Base-by-base conservation (phyloP, 2,113 vertebrate species). In the Taurulus bubalis region DNA sequence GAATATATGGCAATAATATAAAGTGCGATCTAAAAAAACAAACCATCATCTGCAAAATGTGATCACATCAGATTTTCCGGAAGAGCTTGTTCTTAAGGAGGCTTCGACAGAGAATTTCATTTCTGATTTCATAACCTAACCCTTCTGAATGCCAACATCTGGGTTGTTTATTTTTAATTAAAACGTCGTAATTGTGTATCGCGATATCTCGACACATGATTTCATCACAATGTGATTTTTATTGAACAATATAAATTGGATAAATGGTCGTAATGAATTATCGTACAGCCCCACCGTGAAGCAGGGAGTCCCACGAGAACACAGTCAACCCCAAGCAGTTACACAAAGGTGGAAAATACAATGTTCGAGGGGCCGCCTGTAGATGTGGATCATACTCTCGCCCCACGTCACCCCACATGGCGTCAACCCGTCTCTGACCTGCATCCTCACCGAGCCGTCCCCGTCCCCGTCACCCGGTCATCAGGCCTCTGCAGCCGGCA, bases 141-240 rank as follows among this genome's bases (percentile, higher is more conserved):
- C 63, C 18, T 62, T 78, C 28, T 76, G 20, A 74, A 70, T 18
- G 32, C 16, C 16, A 53, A 59, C 28, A 11, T 53, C 14, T 59
- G 30, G 62, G 59, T 56, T 64, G 9, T 64, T 69, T 68, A 10
- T 71, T 82, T 14, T 73, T 81, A 4, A 73, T 58, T 66, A n/a
- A n/a, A n/a, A 42, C 34, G 38, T 40, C 9, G 38, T 40, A 2
- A 40, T 40, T 40, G 38, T 40, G 38, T 10, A 40, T 40, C 38
- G 2, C 9, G 8, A 11, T 40, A 40, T 40, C 8, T 40, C 38
- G 38, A 40, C 8, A 9, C 8, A 10, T 40, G 38, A 40, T 40
- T 40, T 10, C 38, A 10, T 32, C 30, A 32, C 4, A 4, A 32
- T 32, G 30, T 32, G 30, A 32, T 32, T 32, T n/a, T 3, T 32